Percentiles rank a stretch among this genome's conserved stretches.
These are phyloP conservation scores for Drosophila mulleri DNA, from an alignment of 2,888 invertebrate genomes.

Conservation along the genomic window DNA sequence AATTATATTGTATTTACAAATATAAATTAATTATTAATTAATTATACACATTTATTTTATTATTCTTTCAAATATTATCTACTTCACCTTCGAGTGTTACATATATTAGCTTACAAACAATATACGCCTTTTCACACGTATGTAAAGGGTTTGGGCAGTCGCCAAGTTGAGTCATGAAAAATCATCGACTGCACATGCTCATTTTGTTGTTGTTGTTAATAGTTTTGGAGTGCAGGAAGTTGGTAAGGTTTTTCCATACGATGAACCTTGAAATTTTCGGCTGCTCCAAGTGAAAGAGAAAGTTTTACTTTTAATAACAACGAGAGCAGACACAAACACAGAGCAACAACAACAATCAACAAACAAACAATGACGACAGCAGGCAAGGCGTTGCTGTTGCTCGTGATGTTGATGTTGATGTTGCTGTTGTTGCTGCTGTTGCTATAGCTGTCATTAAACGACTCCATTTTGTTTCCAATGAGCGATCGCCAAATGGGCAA, in stretches of 20 bases:
- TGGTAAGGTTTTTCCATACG: constrained; percentile 44
- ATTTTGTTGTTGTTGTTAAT: constrained; percentile 33
- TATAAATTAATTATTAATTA: no score
- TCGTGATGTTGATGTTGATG: constrained; percentile 9
- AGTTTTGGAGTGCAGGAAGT: constrained; percentile 46
- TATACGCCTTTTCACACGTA: neutral
- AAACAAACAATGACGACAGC: constrained; percentile 26
- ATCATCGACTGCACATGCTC: constrained; percentile 30
- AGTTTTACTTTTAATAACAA: constrained; percentile 57
- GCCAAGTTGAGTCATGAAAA: constrained; percentile 60
- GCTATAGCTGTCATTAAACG: constrained; percentile 62
- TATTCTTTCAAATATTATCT: no score
- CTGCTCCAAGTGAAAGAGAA: constrained; percentile 70
- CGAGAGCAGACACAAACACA: constrained; percentile 31
- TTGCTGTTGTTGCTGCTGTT: constrained; percentile 24
- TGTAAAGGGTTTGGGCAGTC: neutral
- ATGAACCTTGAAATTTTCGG: constrained; percentile 68
- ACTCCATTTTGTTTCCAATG: constrained; percentile 75
- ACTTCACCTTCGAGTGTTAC: neutral
- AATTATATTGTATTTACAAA: neutral
- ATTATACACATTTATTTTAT: no score
- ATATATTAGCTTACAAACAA: neutral
- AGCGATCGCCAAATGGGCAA: constrained; percentile 44
- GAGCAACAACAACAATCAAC: constrained; percentile 6
- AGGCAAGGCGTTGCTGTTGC: constrained; percentile 19